These are phyloP conservation scores for Melinopterus prodromus DNA, from an alignment of 2,888 invertebrate genomes.

Conservation along the genomic window DNA sequence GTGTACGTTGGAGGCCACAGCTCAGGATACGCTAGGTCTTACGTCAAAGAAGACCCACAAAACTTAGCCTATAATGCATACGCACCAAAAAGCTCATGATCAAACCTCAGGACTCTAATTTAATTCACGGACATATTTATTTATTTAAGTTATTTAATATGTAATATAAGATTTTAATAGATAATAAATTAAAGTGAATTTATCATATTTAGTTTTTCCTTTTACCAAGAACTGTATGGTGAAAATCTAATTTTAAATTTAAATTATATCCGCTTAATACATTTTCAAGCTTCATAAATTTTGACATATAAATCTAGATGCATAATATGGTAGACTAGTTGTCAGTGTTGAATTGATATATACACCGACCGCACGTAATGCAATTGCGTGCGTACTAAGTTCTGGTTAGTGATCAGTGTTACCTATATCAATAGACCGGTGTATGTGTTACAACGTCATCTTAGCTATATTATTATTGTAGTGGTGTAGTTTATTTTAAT, in stretches of 20 bases:
- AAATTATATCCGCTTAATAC: too few species aligned
- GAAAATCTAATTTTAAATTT: too few species aligned
- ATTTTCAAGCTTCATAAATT: not conserved
- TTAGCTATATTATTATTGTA: not conserved
- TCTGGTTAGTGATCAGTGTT: not conserved
- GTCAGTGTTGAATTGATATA: not conserved
- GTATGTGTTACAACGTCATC: not conserved
- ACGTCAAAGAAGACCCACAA: conserved; percentile 61
- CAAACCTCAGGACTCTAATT: not conserved
- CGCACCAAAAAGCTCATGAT: conserved; percentile 51
- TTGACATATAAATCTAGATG: not conserved
- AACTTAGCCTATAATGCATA: conserved; percentile 68
- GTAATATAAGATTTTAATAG: conserved; percentile 8
- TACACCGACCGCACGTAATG: not conserved
- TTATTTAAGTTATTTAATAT: conserved; percentile 18
- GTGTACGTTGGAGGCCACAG: conserved; percentile 68
- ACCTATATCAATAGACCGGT: not conserved
- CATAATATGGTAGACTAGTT: not conserved
- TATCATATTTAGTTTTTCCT: not conserved
- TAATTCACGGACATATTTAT: conserved; percentile 5
- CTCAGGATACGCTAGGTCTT: conserved; percentile 78
- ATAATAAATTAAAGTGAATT: not conserved
- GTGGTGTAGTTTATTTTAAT: not conserved
- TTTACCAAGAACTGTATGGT: not conserved
- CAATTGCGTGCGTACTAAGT: not conserved